phyloP scores from a whole-genome alignment of 2,888 invertebrate genomes.

The Drosophila bunnanda region DNA sequence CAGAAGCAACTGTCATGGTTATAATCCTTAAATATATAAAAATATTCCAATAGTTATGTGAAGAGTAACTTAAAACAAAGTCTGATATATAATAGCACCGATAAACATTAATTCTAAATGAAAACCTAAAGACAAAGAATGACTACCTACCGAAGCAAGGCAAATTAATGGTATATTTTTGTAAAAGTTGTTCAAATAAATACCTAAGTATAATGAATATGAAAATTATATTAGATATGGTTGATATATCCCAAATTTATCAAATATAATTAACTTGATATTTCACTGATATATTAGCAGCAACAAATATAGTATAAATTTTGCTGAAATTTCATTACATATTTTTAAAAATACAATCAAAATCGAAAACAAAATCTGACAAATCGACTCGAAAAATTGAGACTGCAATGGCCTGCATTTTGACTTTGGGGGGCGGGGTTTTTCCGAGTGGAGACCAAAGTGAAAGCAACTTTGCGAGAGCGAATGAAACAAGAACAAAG shows the following conservation, averaged over 20 bases:
- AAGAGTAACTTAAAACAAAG: too few species aligned
- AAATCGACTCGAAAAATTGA: constrained; percentile 19
- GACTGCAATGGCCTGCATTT: constrained; percentile 45
- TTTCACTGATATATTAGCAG: background rate
- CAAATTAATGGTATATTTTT: background rate
- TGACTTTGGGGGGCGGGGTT: constrained; percentile 65
- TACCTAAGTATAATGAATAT: too few species aligned
- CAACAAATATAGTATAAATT: background rate
- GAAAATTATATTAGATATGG: too few species aligned
- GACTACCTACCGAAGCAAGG: background rate
- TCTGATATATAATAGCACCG: background rate
- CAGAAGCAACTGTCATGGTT: too few species aligned
- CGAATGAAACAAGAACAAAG: constrained; percentile 10
- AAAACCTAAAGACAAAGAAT: background rate
- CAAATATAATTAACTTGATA: background rate
- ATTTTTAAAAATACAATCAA: background rate
- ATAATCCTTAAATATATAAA: too few species aligned
- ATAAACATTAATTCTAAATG: background rate
- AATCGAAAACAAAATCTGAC: constrained; percentile 10
- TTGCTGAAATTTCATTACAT: background rate
- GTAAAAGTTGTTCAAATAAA: background rate
- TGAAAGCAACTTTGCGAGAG: constrained; percentile 30
- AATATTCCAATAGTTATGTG: too few species aligned
- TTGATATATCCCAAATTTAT: background rate
- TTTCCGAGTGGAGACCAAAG: constrained; percentile 55